Base-by-base conservation (phyloP, 2,797 vertebrate species). In the Nasua narica region DNA sequence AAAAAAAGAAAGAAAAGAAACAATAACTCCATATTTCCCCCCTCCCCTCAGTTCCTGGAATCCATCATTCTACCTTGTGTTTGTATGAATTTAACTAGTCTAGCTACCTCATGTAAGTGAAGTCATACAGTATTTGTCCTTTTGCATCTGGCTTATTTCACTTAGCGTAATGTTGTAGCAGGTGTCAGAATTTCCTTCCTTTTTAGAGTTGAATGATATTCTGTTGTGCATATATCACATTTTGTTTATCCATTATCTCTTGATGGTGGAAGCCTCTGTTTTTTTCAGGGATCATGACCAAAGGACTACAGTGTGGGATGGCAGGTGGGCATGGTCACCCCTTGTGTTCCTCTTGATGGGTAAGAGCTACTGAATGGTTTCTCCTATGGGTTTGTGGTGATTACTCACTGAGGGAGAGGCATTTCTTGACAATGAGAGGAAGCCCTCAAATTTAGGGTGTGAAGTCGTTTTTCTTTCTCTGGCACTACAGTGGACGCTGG, bases 341-440 rank as follows among this genome's bases (percentile, higher is more conserved):
- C 10, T 83, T 40, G 43, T 50, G 19, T 78, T 82, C 67, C 35
- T 93, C 23, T 46, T 76, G 60, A 90, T n/a, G 18, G 27, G 6
- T 72, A 67, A 78, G 54, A 48, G 25, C 56, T 46, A 23, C 1
- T 0, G 5, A 7, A 21, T 76, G 86, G 82, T 81, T 52, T 77
- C 14, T 83, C n/a, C 46, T 25, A 62, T 25, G 48, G 72, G 69
- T 40, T 40, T 65, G 18, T 78, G 62, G 21, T 67, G 43, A 32
- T 52, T 48, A 9, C 25, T 87, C 69, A 35, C 21, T 23, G 62
- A 86, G 9, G 37, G 46, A 90, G 48, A 74, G 32, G 50, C 10
- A 54, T 79, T 91, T 88, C 43, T 92, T 37, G 60, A 88, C 56
- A 67, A 19, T 89, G 82, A 89, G 60, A 96, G n/a, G 10, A 94